A percentile compares a stretch with the other conserved stretches of the same genome.
Conservation (phyloP, 35 echinoderm and acorn worm species). For the Chiridota heheva region DNA sequence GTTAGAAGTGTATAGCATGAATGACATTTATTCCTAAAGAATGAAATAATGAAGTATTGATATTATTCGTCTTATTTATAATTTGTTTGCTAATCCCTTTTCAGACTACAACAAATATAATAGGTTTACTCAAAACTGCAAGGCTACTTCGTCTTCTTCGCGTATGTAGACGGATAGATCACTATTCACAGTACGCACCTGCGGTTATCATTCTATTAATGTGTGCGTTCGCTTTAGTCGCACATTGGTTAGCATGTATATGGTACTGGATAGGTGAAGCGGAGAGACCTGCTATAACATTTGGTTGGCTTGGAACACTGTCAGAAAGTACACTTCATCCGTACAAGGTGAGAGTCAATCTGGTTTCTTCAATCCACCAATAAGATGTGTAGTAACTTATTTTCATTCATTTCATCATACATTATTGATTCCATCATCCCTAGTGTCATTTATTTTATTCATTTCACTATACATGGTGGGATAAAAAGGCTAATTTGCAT, state of each 20-base stretch:
- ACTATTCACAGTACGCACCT: conserved; percentile 95
- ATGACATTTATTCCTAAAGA: too few species aligned
- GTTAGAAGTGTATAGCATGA: too few species aligned
- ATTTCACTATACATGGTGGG: background rate
- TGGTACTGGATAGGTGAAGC: conserved; percentile 92
- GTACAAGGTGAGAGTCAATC: conserved; percentile 68
- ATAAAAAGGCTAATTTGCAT: background rate
- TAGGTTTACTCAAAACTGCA: conserved; percentile 90
- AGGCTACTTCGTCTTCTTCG: conserved; percentile 78
- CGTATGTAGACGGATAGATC: conserved; percentile 79
- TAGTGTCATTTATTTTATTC: background rate
- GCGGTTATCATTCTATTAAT: conserved; percentile 84
- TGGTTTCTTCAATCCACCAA: too few species aligned
- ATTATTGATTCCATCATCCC: background rate
- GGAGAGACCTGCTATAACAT: conserved; percentile 31
- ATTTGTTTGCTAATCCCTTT: background rate
- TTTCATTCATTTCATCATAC: background rate
- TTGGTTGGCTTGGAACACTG: conserved; percentile 76
- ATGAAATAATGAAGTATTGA: too few species aligned
- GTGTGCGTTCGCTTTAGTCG: conserved; percentile 85
- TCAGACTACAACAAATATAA: conserved; percentile 87
- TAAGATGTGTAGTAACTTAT: too few species aligned
- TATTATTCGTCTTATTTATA: too few species aligned
- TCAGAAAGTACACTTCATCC: conserved; percentile 62
- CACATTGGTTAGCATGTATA: conserved; percentile 95